Evolutionary conservation across 2,113 vertebrate genomes (phyloP).

Genomic region (Vulpes vulpes): DNA sequence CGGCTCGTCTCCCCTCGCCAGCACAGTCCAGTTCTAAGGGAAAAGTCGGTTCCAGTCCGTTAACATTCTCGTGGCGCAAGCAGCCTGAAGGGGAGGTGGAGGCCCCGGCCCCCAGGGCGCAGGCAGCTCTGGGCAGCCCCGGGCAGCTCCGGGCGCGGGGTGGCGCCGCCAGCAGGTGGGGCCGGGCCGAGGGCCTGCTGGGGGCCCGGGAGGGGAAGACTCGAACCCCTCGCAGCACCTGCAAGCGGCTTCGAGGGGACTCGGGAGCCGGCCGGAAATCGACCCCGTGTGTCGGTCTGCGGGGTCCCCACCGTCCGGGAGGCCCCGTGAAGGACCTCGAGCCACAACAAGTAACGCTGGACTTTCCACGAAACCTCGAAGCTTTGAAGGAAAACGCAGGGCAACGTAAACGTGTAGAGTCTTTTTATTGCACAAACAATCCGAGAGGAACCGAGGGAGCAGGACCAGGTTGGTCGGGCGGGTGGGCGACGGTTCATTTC

Average conservation of each 20-base stretch:
- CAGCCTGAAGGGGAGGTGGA: too few relatives aligned
- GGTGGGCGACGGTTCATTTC: not conserved
- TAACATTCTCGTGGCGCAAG: not conserved
- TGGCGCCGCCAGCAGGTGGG: too few relatives aligned
- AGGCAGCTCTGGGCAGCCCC: not conserved
- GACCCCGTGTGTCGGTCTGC: fast-evolving
- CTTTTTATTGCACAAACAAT: not conserved
- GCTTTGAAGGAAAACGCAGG: not conserved
- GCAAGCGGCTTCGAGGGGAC: not conserved
- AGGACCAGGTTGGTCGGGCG: not conserved
- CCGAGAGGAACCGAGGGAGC: not conserved
- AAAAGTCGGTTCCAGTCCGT: too few relatives aligned
- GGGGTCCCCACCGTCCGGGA: not conserved
- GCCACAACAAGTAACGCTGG: not conserved
- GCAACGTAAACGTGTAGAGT: not conserved
- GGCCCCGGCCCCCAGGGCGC: not conserved
- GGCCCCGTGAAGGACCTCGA: not conserved
- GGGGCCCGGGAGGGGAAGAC: too few relatives aligned
- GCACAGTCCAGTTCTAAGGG: not conserved
- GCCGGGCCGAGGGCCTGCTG: too few relatives aligned
- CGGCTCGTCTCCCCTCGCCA: fast-evolving
- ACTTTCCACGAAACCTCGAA: not conserved
- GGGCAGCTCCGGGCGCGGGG: too few relatives aligned
- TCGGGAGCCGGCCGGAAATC: fast-evolving
- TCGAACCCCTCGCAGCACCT: too few relatives aligned